These are phyloP conservation scores for Cyprinodon variegatus DNA, from an alignment of 2,113 vertebrate species.

Conservation along the genomic window DNA sequence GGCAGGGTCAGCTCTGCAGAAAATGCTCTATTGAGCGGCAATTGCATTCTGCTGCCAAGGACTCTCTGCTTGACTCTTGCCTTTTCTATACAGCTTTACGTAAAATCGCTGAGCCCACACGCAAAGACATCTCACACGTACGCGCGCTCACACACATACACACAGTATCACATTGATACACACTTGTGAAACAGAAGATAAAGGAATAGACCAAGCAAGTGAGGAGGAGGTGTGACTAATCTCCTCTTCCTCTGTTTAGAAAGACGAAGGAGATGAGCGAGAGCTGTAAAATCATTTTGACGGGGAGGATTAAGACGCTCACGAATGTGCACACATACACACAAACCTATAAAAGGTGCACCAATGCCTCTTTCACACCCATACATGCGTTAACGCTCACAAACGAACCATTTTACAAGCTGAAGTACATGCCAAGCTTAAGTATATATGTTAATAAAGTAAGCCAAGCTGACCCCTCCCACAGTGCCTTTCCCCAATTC, in stretches of 20 bases:
- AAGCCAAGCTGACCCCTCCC: constrained; percentile 13
- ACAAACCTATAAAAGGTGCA: constrained; percentile 30
- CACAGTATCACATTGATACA: constrained; percentile 24
- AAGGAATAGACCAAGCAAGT: constrained; percentile 67
- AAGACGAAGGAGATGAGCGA: constrained; percentile 75
- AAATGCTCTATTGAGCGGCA: constrained; percentile 68
- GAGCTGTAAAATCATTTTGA: constrained; percentile 78
- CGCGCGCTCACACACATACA: constrained; percentile 1
- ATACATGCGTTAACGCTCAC: constrained; percentile 1
- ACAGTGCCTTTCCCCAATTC: constrained; percentile 25
- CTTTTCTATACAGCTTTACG: constrained; percentile 73
- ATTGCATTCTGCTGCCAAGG: constrained; percentile 68
- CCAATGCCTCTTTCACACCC: constrained; percentile 25
- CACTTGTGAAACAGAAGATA: constrained; percentile 67
- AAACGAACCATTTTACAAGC: not conserved
- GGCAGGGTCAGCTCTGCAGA: constrained; percentile 68
- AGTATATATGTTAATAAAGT: not conserved
- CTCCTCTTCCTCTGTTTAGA: constrained; percentile 72
- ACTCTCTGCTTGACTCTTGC: constrained; percentile 66
- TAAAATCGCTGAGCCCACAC: constrained; percentile 69
- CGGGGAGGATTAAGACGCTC: constrained; percentile 72
- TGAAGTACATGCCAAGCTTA: constrained; percentile 21
- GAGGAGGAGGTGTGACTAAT: constrained; percentile 79
- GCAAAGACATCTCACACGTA: constrained; percentile 34
- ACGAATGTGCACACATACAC: not conserved